Percentiles rank a stretch among this genome's conserved stretches.
Evolutionary conservation across 2,797 vertebrate genomes (phyloP).

Genomic region (Knipowitschia caucasica): DNA sequence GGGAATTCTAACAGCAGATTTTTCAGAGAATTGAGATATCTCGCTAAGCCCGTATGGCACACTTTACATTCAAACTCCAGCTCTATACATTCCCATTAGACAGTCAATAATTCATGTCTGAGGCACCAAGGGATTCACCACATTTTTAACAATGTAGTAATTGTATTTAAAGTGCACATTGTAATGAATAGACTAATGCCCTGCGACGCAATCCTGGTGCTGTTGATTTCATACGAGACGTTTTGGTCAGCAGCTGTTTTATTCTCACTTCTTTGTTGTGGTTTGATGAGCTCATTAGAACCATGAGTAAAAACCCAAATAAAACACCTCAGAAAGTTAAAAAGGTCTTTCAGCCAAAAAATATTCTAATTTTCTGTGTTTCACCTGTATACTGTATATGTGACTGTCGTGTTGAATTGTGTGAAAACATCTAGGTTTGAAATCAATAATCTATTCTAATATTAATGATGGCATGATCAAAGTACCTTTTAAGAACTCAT

Average conservation of each 20-base stretch:
- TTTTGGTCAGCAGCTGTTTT: no score
- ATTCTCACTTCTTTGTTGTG: not conserved
- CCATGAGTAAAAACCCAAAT: no score
- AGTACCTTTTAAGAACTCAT: no score
- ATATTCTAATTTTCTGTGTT: no score
- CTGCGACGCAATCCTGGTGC: slow-evolving; percentile 79
- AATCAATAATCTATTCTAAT: not conserved
- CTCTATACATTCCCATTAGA: slow-evolving; percentile 83
- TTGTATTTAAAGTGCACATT: slow-evolving; percentile 80
- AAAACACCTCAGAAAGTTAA: no score
- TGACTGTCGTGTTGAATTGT: no score
- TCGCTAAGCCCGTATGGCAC: slow-evolving; percentile 77
- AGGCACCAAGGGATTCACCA: slow-evolving; percentile 85
- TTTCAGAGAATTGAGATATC: slow-evolving; percentile 65
- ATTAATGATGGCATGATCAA: no score
- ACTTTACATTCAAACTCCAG: slow-evolving; percentile 80
- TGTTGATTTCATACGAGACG: slow-evolving; percentile 17
- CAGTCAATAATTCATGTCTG: slow-evolving; percentile 89
- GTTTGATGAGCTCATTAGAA: no score
- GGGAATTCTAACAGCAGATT: not conserved
- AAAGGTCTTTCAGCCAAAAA: no score
- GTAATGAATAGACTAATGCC: slow-evolving; percentile 80
- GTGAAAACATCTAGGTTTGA: no score
- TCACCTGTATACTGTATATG: no score
- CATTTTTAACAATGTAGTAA: slow-evolving; percentile 85